Percentiles rank a stretch among this genome's conserved stretches.
phyloP scores from a whole-genome alignment of 2,113 vertebrate genomes.

The Catharus minimus region DNA sequence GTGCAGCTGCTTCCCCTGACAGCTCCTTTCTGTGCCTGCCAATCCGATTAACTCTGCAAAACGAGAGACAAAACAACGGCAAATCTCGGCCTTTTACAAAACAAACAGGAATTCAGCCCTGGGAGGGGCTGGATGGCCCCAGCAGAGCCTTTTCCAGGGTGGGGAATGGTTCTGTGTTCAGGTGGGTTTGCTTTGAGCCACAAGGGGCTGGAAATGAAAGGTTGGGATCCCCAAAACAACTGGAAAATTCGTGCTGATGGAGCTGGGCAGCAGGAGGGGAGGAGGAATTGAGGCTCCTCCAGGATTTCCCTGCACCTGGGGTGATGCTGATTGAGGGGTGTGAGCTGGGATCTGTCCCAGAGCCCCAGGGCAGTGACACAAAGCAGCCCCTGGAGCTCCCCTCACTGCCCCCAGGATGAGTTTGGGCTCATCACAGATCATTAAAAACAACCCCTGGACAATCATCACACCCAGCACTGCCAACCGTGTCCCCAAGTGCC shows the following conservation, averaged over 20 bases:
- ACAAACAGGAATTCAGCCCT: not conserved
- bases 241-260: not conserved
- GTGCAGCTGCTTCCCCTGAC: not conserved
- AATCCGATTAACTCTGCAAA: not conserved
- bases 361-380: not conserved
- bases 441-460: rapidly evolving
- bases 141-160: not conserved
- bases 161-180: not conserved
- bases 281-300: not conserved
- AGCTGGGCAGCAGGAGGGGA: not conserved
- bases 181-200: not conserved
- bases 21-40: not conserved
- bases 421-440: not conserved
- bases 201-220: not conserved
- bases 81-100: not conserved
- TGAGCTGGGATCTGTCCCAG: not conserved
- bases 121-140: not conserved
- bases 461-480: not conserved
- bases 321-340: rapidly evolving
- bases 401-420: rapidly evolving
- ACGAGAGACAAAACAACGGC: not conserved
- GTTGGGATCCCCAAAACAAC: rapidly evolving
- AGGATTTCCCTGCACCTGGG: rapidly evolving
- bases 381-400: not conserved
- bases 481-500: not conserved